phyloP scores from a whole-genome alignment of 1,140 invertebrate species.

The Danaus plexippus region DNA sequence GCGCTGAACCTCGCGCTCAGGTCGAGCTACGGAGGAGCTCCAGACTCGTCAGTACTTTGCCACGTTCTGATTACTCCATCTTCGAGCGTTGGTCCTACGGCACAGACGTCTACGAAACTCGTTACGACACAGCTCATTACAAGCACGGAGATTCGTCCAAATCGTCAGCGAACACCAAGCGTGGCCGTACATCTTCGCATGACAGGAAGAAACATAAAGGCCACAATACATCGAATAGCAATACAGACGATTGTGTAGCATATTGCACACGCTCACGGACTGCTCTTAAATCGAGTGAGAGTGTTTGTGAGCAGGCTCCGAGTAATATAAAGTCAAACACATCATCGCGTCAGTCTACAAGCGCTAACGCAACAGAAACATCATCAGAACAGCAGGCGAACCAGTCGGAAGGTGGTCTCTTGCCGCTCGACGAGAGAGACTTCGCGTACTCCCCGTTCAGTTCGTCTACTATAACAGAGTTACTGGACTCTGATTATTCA shows the following conservation, averaged over 20 bases:
- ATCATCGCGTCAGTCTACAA: conserved; percentile 27
- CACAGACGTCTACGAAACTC: conserved; percentile 64
- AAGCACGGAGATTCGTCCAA: conserved; percentile 47
- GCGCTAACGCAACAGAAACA: conserved; percentile 36
- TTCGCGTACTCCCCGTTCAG: conserved; percentile 70
- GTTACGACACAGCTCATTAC: conserved; percentile 50
- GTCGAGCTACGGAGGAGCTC: conserved; percentile 56
- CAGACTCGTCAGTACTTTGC: conserved; percentile 51
- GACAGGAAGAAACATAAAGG: conserved; percentile 58
- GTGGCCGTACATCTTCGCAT: conserved; percentile 54
- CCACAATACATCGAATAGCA: conserved; percentile 35
- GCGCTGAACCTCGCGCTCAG: conserved; percentile 37
- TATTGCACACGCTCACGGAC: conserved; percentile 66
- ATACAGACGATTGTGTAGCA: conserved; percentile 56
- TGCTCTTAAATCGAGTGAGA: conserved; percentile 61
- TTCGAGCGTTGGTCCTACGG: conserved; percentile 66
- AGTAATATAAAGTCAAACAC: conserved; percentile 36
- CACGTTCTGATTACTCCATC: conserved; percentile 60
- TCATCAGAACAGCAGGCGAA: conserved; percentile 32
- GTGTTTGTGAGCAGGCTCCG: conserved; percentile 52
- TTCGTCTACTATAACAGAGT: conserved; percentile 64
- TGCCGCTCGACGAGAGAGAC: conserved; percentile 68
- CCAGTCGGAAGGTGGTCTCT: conserved; percentile 52
- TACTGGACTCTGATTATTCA: conserved; percentile 67
- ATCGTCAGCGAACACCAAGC: conserved; percentile 39